Base-by-base conservation (phyloP, 1,140 invertebrate species). In the Drosophila aff. region DNA sequence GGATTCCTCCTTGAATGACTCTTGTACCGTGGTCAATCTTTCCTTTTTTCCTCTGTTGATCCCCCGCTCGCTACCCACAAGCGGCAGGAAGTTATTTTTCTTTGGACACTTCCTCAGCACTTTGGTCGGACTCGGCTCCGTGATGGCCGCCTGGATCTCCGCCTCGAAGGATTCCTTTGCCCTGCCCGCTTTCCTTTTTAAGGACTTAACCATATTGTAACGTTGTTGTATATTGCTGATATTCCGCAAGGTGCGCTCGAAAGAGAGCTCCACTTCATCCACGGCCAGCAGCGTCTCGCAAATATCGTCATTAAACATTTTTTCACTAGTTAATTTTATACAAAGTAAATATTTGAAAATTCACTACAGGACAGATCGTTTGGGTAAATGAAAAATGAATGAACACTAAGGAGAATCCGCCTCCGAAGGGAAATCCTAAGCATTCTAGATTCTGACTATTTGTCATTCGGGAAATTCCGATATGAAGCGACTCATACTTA, bases 61-160 rank as follows among this genome's bases (percentile, higher is more conserved):
- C 31, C n/a, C n/a, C 15, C n/a, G n/a, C 15, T 68, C 55, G 7
- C 31, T 67, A 9, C 5, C 10, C 21, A 26, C 8, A 11, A 38
- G 26, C 15, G 28, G 5, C 1, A 7, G 16, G 1, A 9, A 26
- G 31, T 46, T 67, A 15, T 28, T 52, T 33, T 49, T 72, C 26
- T 55, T 69, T 11, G 21, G 36, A 9, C 28, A 31, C 18, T 50
- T 81, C 16, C 50, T 50, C 7, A 44, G 4, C 8, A 40, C 43
- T 40, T 77, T 80, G 11, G 46, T 44, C 5, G 21, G 47, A 5
- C 31, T 55, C 23, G 50, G 44, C 11, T 41, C 26, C 4, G 63
- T 82, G 10, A 85, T 86, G 33, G 82, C 82, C 0, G 69, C 79
- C 36, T 82, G 69, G 31, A 85, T 85, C 31, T 85, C 82, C 2